phyloP scores from a whole-genome alignment of 2,797 vertebrate genomes.

The Chrysocyon brachyurus region DNA sequence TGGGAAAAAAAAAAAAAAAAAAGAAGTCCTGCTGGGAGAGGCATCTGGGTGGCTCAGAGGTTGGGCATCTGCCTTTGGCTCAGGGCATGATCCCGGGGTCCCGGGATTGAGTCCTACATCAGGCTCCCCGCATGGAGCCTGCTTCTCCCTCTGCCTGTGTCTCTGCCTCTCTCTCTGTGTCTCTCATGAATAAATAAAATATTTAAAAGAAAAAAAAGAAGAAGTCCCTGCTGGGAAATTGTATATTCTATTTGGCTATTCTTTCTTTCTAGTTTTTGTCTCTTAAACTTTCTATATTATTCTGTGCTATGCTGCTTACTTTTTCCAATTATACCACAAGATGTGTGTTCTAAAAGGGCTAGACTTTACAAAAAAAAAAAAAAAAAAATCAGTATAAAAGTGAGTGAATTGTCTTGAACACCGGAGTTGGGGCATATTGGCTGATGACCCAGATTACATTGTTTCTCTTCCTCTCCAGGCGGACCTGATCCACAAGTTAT shows the following conservation, averaged over 20 bases:
- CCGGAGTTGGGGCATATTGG: background rate
- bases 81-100: too few relatives aligned
- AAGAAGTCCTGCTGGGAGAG: too few relatives aligned
- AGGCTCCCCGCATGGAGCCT: too few relatives aligned
- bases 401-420: background rate
- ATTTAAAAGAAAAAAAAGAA: too few relatives aligned
- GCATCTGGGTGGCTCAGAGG: too few relatives aligned
- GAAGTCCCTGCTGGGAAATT: background rate
- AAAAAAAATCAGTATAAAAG: background rate
- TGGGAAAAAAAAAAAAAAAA: too few relatives aligned
- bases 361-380: background rate
- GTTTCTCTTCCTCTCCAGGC: background rate
- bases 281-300: background rate
- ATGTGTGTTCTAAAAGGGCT: background rate
- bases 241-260: background rate
- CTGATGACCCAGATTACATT: background rate
- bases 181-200: too few relatives aligned
- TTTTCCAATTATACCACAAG: background rate
- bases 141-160: too few relatives aligned
- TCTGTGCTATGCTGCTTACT: background rate
- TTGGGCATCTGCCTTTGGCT: too few relatives aligned
- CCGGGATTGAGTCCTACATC: too few relatives aligned
- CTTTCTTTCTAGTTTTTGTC: background rate
- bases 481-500: background rate
- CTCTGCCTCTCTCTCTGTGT: too few relatives aligned